A percentile compares a stretch with the other conserved stretches of the same genome.
Evolutionary conservation across 37 sponge, comb jelly and placozoan genomes (phyloP).

Genomic region (Theonella swinhoei): DNA sequence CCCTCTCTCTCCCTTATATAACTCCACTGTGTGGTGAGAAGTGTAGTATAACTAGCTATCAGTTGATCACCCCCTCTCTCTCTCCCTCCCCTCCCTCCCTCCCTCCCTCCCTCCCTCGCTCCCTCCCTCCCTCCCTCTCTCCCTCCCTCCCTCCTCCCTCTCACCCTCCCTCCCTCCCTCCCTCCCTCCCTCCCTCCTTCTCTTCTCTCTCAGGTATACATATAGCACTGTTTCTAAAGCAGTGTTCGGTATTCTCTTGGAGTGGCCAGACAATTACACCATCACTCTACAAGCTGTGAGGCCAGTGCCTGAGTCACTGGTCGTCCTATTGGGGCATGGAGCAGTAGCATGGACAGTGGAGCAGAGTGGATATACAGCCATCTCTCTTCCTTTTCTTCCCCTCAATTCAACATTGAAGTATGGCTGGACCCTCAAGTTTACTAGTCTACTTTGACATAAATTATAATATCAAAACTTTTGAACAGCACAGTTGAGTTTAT

Average conservation of each 20-base stretch:
- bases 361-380: background rate
- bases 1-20: slow-evolving; percentile 14
- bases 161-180: too few relatives aligned
- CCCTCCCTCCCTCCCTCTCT: too few relatives aligned
- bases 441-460: too few relatives aligned
- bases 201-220: slow-evolving; percentile 8
- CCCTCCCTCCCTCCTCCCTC: too few relatives aligned
- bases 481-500: too few relatives aligned
- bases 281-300: slow-evolving; percentile 39
- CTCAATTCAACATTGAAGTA: slow-evolving; percentile 51
- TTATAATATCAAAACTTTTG: background rate
- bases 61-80: too few relatives aligned
- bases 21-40: slow-evolving; percentile 60
- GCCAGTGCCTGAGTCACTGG: background rate
- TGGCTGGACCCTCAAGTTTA: slow-evolving; percentile 62
- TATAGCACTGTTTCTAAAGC: background rate
- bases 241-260: slow-evolving; percentile 41
- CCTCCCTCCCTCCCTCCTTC: too few relatives aligned
- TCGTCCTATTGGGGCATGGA: slow-evolving; percentile 47
- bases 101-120: too few relatives aligned
- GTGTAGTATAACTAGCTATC: too few relatives aligned
- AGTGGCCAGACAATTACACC: slow-evolving; percentile 34
- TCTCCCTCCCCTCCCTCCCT: too few relatives aligned
- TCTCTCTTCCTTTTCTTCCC: slow-evolving; percentile 58
- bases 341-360: background rate